phyloP scores from a whole-genome alignment of 2,888 invertebrate species.

The Machimus rusticus region DNA sequence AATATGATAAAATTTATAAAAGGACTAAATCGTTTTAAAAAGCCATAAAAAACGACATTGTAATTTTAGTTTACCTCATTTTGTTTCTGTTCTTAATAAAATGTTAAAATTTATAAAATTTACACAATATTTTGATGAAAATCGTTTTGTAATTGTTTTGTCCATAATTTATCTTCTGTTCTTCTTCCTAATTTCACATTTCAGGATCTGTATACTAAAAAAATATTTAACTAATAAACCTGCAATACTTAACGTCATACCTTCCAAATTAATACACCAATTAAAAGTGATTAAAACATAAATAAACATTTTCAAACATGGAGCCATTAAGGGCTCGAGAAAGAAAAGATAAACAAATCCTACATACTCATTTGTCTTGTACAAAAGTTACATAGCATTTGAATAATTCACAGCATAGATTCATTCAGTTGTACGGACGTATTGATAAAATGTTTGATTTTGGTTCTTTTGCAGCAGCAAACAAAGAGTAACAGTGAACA shows the following conservation, averaged over 20 bases:
- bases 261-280: slow-evolving; percentile 54
- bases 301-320: slow-evolving; percentile 24
- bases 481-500: not conserved
- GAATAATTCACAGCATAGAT: not conserved
- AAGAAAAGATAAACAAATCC: not conserved
- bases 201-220: not conserved
- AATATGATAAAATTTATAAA: not conserved
- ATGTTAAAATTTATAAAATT: not conserved
- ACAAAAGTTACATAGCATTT: slow-evolving; percentile 4
- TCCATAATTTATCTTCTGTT: not conserved
- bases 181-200: not conserved
- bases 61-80: not conserved
- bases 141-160: not conserved
- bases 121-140: not conserved
- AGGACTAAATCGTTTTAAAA: not conserved
- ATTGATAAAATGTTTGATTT: not conserved
- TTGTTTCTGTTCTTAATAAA: not conserved
- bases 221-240: not conserved
- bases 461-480: not conserved
- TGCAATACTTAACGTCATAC: slow-evolving; percentile 38
- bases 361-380: slow-evolving; percentile 3
- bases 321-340: not conserved
- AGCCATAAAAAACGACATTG: not conserved
- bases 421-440: not conserved
- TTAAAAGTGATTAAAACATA: slow-evolving; percentile 46